Evolutionary conservation across 2,113 vertebrate genomes (phyloP).

Genomic region (Aspidoscelis tigris): DNA sequence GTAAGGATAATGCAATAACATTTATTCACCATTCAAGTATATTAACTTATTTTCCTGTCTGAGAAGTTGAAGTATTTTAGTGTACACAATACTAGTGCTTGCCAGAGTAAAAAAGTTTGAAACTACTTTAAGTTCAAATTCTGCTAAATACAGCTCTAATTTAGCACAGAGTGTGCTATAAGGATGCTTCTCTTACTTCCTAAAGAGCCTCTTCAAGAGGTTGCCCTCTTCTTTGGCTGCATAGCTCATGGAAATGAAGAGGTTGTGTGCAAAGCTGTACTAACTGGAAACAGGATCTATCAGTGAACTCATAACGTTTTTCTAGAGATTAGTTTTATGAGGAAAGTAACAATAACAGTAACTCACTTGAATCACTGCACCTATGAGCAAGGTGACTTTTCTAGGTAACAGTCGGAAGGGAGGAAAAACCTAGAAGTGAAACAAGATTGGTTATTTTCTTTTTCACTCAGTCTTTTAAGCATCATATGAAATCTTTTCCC

Average conservation of each 20-base stretch:
- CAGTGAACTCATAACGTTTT: neutral
- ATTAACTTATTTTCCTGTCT: neutral
- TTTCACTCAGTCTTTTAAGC: neutral
- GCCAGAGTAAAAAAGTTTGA: neutral
- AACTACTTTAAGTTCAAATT: neutral
- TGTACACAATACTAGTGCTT: neutral
- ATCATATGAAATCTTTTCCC: neutral
- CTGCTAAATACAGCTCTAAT: neutral
- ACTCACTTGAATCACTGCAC: conserved; percentile 90
- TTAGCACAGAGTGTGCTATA: too few relatives aligned
- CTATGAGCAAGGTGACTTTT: conserved; percentile 89
- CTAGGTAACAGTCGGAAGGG: conserved; percentile 90
- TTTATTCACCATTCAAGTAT: neutral
- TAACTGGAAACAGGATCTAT: neutral
- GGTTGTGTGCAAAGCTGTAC: neutral
- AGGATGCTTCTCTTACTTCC: too few relatives aligned
- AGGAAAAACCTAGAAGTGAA: conserved; percentile 86
- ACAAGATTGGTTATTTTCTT: neutral
- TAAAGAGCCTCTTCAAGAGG: neutral
- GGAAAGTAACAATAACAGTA: neutral
- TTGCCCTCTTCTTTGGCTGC: neutral
- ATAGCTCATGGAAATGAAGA: neutral
- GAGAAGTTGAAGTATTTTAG: neutral
- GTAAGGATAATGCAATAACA: neutral
- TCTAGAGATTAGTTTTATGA: neutral